A percentile compares a stretch with the other conserved stretches of the same genome.
Evolutionary conservation across 2,113 vertebrate genomes (phyloP).

Genomic region (Circaetus cinerascens): DNA sequence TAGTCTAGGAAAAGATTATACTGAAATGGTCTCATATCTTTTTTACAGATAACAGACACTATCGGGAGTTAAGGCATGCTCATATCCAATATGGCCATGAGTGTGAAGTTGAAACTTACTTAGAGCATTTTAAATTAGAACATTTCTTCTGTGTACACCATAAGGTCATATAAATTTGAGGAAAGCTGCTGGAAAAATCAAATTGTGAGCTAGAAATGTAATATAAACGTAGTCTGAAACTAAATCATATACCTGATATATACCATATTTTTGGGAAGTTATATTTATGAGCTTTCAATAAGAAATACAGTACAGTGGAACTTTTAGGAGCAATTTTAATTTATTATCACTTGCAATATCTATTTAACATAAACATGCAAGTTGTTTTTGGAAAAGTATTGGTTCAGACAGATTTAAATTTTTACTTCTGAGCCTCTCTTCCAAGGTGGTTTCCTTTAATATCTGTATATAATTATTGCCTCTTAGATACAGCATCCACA

Average conservation of each 20-base stretch:
- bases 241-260: background rate
- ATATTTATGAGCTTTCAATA: background rate
- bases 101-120: background rate
- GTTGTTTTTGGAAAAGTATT: background rate
- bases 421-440: background rate
- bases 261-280: background rate
- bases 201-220: conserved; percentile 26
- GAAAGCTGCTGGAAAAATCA: background rate
- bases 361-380: background rate
- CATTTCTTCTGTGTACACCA: background rate
- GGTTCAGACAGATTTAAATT: background rate
- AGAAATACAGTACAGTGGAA: background rate
- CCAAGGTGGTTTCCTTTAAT: background rate
- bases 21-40: background rate
- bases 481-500: background rate
- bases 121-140: background rate
- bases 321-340: background rate
- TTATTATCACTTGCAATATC: background rate
- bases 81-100: background rate
- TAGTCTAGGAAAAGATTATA: background rate
- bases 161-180: conserved; percentile 20
- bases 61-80: background rate
- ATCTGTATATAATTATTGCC: background rate
- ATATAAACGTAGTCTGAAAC: conserved; percentile 3
- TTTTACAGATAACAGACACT: background rate